Base-by-base conservation (phyloP, 2,888 invertebrate species). In the Megalurothrips usitatus region DNA sequence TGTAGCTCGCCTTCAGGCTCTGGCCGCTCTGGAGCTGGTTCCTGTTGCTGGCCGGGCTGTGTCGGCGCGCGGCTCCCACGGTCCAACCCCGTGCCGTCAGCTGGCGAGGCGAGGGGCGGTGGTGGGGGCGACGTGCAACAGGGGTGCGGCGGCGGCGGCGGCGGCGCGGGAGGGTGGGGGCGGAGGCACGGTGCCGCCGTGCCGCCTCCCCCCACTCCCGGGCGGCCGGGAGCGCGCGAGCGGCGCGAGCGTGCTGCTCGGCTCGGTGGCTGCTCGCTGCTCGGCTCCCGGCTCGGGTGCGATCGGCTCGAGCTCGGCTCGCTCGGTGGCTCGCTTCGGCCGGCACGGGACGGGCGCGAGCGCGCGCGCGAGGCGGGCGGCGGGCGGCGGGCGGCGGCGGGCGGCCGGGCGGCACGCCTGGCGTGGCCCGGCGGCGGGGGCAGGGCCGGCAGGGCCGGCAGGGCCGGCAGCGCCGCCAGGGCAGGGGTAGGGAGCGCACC, bases 301-400 rank as follows among this genome's bases (percentile, higher is more conserved):
- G 79, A 75, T 48, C 52, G 49, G 43, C 78, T 81, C 48, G 81
- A 23, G 79, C 79, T 79, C 68, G 48, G 82, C 80, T 80, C 79
- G 78, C 63, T 79, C 86, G 83, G 88, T 88, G 83, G 89, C 85
- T 83, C 85, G 26, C 89, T 89, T 84, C 89, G 85, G 79, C 89
- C 89, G 81, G 89, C 89, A 89, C 91, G 85, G 90, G 90, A 88
- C 90, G 89, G 87, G 90, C 86, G 26, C 89, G 89, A 84, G 89
- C 85, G 79, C 89, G 89, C 81, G 89, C 89, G 89, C 91, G 85
- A 90, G 89, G 88, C 90, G 89, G 87, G 90, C 89, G 3, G 23
- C 63, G 47, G 11, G 68, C 68, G 34, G 19, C 26, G 19, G 49
- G 34, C 58, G 58, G 79, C 26, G 52, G 63, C 80, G 87, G 82